Percentiles rank a stretch among this genome's conserved stretches.
Evolutionary conservation across 2,113 vertebrate species (phyloP).

Genomic region (Asarcornis scutulata): DNA sequence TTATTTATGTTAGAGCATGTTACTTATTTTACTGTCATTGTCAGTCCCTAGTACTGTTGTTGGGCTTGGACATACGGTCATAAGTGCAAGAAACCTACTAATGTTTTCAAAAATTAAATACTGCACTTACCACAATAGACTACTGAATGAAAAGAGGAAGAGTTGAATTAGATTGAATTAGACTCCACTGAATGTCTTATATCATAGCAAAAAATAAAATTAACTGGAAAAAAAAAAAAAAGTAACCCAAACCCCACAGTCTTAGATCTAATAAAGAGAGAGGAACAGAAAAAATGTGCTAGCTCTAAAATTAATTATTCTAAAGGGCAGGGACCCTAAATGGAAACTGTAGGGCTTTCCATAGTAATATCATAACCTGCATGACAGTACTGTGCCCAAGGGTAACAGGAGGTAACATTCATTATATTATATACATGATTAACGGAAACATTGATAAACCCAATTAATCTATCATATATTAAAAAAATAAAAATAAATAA

Average conservation of each 20-base stretch:
- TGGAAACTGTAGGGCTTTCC: not conserved
- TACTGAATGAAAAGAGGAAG: not conserved
- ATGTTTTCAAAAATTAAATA: not conserved
- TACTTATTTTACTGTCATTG: not conserved
- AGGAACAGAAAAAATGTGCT: not conserved
- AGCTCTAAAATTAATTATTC: not conserved
- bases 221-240: not conserved
- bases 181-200: not conserved
- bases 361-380: not conserved
- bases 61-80: not conserved
- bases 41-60: not conserved
- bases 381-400: not conserved
- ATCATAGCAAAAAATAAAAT: not conserved
- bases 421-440: conserved; percentile 1
- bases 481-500: not conserved
- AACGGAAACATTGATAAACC: not conserved
- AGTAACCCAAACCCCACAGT: not conserved
- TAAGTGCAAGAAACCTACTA: not conserved
- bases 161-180: not conserved
- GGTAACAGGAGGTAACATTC: not conserved
- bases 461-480: not conserved
- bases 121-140: not conserved
- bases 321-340: not conserved
- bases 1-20: not conserved
- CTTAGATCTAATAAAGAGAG: not conserved